phyloP scores from a whole-genome alignment of 2,888 invertebrate genomes.

The Nezara viridula region DNA sequence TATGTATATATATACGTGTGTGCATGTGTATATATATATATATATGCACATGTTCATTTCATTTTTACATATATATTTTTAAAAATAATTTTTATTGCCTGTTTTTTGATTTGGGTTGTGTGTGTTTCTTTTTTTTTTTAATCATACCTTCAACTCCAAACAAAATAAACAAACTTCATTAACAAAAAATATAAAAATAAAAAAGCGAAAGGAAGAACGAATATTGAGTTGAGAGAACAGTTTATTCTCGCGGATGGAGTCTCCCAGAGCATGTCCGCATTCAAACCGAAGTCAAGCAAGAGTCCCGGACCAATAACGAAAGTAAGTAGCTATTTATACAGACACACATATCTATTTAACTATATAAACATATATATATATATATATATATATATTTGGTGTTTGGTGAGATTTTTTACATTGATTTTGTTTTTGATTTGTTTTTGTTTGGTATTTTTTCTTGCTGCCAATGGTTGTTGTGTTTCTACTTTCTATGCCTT shows the following conservation, averaged over 20 bases:
- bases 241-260: constrained; percentile 99
- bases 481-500: constrained; percentile 42
- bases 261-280: constrained; percentile 98
- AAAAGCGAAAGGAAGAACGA: constrained; percentile 98
- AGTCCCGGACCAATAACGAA: constrained; percentile 96
- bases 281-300: constrained; percentile 85
- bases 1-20: neutral
- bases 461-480: constrained; percentile 68
- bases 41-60: neutral
- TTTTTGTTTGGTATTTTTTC: constrained; percentile 68
- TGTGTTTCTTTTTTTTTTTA: constrained; percentile 48
- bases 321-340: constrained; percentile 73
- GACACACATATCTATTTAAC: neutral
- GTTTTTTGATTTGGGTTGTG: constrained; percentile 28
- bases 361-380: constrained; percentile 23
- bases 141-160: constrained; percentile 40
- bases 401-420: constrained; percentile 58
- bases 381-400: constrained; percentile 2
- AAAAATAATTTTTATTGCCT: neutral
- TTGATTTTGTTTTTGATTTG: constrained; percentile 68
- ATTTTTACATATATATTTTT: neutral
- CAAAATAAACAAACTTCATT: constrained; percentile 43
- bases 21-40: neutral
- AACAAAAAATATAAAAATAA: neutral
- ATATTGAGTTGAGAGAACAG: constrained; percentile 99